A percentile compares a stretch with the other conserved stretches of the same genome.
phyloP scores from a whole-genome alignment of 2,113 vertebrate species.

The Xenotilapia flavipinnis region DNA sequence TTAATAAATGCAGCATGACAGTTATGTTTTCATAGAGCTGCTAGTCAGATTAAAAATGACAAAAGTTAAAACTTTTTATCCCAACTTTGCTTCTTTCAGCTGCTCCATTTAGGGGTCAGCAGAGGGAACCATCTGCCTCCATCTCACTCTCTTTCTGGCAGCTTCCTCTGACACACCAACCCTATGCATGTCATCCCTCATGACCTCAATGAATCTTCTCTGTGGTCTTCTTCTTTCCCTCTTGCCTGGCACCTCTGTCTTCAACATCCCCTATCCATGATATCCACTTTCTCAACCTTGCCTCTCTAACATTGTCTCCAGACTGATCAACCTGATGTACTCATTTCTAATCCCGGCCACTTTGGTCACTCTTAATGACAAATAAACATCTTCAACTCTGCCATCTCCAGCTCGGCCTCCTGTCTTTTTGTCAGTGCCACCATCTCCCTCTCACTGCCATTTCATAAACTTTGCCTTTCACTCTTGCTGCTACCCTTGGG shows the following conservation, averaged over 20 bases:
- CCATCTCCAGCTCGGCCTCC: not conserved
- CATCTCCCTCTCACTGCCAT: not conserved
- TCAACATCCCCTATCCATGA: not conserved
- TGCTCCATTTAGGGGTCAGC: not conserved
- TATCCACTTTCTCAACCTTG: not conserved
- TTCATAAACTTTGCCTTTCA: not conserved
- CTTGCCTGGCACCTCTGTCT: not conserved
- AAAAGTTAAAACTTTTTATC: not conserved
- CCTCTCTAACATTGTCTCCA: not conserved
- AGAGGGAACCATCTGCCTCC: not conserved
- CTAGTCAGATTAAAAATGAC: not conserved
- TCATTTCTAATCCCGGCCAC: not conserved
- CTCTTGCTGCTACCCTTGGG: not conserved
- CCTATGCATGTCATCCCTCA: not conserved
- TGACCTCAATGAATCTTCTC: not conserved
- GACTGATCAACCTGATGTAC: not conserved
- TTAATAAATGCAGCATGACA: not conserved
- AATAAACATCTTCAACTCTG: not conserved
- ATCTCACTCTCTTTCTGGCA: not conserved
- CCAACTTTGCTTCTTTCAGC: not conserved
- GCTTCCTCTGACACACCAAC: not conserved
- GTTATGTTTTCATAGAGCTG: not conserved
- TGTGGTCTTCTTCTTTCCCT: not conserved
- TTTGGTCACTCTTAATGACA: not conserved
- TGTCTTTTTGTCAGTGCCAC: not conserved